A percentile compares a stretch with the other conserved stretches of the same genome.
Evolutionary conservation across 1,140 invertebrate genomes (phyloP).

Genomic region (Philopotamus ludificatus): DNA sequence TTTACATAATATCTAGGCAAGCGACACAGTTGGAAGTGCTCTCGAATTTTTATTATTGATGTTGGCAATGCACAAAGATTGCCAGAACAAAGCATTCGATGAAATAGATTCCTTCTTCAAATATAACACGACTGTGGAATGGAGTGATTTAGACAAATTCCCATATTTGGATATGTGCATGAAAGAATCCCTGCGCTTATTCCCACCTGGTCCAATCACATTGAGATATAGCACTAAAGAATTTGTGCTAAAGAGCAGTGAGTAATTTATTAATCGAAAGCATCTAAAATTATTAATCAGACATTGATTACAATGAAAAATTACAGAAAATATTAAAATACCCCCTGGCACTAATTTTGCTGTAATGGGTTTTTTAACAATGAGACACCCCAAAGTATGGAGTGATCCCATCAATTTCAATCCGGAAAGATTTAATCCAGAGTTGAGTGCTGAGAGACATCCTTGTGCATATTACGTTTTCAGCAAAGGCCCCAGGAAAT

Average conservation of each 20-base stretch:
- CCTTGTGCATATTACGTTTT: no score
- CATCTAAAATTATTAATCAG: no score
- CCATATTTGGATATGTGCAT: constrained; percentile 36
- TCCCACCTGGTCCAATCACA: constrained; percentile 34
- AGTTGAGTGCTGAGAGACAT: background rate
- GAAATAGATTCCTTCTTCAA: constrained; percentile 31
- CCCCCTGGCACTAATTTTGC: background rate
- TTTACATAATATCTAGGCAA: no score
- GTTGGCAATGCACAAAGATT: no score
- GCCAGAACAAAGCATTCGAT: constrained; percentile 35
- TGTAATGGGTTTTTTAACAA: background rate
- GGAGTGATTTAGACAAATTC: constrained; percentile 26
- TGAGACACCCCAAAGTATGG: background rate
- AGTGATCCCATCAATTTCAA: background rate
- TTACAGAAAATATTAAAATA: constrained; percentile 6
- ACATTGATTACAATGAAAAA: no score
- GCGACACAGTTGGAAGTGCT: background rate
- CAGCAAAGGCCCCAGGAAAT: background rate
- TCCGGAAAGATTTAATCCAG: background rate
- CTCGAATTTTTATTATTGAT: constrained; percentile 5
- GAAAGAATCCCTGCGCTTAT: constrained; percentile 35
- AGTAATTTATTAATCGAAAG: background rate
- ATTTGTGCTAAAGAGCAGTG: background rate
- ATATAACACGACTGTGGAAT: constrained; percentile 11
- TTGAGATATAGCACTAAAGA: constrained; percentile 25